Percentiles rank a stretch among this genome's conserved stretches.
These are phyloP conservation scores for Eciton burchellii DNA, from an alignment of 1,140 invertebrate species.

Conservation along the genomic window DNA sequence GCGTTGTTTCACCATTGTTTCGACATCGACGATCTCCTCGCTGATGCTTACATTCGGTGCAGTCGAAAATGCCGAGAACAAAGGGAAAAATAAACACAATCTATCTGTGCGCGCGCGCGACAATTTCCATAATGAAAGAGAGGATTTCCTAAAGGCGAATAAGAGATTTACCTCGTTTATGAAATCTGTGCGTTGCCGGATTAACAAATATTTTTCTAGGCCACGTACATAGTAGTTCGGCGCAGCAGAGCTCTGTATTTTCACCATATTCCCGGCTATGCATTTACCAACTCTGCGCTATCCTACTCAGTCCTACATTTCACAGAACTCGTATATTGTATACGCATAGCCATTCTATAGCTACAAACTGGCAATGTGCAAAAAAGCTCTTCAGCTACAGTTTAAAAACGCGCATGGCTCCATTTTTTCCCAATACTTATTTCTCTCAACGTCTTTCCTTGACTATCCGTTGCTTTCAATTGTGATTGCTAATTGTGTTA, in stretches of 20 bases:
- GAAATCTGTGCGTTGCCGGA: conserved; percentile 34
- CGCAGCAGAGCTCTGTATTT: conserved; percentile 46
- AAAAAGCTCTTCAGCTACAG: conserved; percentile 51
- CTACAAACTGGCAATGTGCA: conserved; percentile 5
- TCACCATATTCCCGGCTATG: conserved; percentile 32
- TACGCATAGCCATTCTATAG: conserved; percentile 24
- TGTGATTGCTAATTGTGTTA: too few species aligned
- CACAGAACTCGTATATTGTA: conserved; percentile 43
- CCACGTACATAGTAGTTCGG: conserved; percentile 12
- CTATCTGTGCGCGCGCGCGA: neutral
- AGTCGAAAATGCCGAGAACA: conserved; percentile 25
- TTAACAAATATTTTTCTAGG: conserved; percentile 63
- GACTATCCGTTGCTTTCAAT: conserved; percentile 22
- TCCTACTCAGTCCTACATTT: conserved; percentile 15
- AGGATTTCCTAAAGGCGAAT: conserved; percentile 53
- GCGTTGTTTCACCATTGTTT: neutral
- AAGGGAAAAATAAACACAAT: conserved; percentile 40
- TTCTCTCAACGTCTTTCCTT: conserved; percentile 10
- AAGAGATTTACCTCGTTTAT: conserved; percentile 48
- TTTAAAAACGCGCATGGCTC: conserved; percentile 38
- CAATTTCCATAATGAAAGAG: conserved; percentile 50
- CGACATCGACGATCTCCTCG: conserved; percentile 11
- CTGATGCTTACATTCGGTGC: conserved; percentile 29
- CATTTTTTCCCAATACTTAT: conserved; percentile 36
- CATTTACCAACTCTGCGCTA: conserved; percentile 51